A percentile compares a stretch with the other conserved stretches of the same genome.
Conservation (phyloP, 2,797 vertebrate genomes). For the Gallinago stenura region DNA sequence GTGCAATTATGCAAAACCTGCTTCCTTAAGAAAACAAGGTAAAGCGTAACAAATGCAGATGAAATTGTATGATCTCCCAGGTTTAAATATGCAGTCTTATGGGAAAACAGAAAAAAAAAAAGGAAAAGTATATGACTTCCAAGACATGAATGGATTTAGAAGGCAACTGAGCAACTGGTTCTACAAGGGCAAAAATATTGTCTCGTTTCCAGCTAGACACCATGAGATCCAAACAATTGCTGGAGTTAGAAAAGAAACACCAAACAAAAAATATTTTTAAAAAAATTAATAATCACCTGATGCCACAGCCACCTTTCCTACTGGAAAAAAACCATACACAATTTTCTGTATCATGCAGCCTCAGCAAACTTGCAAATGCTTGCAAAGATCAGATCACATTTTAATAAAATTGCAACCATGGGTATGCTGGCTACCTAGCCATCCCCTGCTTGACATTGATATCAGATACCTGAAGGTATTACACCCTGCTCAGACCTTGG, state of each 20-base stretch:
- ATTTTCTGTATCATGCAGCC: not conserved
- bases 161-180: not conserved
- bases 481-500: not conserved
- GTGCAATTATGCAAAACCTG: not conserved
- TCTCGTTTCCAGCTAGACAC: not conserved
- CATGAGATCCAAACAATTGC: not conserved
- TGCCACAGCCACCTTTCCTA: not conserved
- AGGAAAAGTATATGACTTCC: not conserved
- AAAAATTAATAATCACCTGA: not conserved
- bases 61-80: not conserved
- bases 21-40: constrained; percentile 15
- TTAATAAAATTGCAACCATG: not conserved
- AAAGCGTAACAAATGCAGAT: not conserved
- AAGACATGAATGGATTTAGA: not conserved
- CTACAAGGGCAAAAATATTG: not conserved
- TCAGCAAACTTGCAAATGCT: not conserved
- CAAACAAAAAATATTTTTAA: not conserved
- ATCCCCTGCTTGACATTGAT: not conserved
- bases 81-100: not conserved
- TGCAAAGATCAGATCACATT: not conserved
- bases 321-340: rapidly evolving
- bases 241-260: not conserved
- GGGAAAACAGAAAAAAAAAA: not conserved
- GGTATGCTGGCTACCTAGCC: not conserved
- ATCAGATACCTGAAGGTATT: not conserved